Percentiles rank a stretch among this genome's conserved stretches.
Evolutionary conservation across 2,888 invertebrate genomes (phyloP).

Genomic region (Pteria penguin): DNA sequence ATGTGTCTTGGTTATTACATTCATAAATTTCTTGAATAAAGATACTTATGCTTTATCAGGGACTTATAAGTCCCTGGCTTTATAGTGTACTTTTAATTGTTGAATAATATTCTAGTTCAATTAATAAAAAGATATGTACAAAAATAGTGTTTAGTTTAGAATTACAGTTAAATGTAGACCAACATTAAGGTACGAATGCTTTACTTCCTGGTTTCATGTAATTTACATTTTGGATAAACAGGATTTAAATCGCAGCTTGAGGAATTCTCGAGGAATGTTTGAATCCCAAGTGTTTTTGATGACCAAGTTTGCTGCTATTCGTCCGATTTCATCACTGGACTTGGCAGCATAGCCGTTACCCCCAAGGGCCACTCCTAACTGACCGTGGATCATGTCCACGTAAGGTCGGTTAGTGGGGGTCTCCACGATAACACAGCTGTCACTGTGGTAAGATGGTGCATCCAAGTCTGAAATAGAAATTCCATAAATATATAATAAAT

Average conservation of each 20-base stretch:
- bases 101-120: neutral
- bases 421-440: conserved; percentile 54
- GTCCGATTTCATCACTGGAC: conserved; percentile 70
- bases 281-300: conserved; percentile 59
- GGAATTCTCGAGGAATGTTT: conserved; percentile 44
- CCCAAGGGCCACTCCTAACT: conserved; percentile 59
- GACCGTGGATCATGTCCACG: conserved; percentile 56
- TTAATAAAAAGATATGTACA: neutral
- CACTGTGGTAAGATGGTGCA: conserved; percentile 47
- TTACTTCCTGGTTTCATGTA: too few species aligned
- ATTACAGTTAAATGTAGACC: too few species aligned
- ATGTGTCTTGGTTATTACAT: too few species aligned
- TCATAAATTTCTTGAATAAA: too few species aligned
- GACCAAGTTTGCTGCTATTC: conserved; percentile 62
- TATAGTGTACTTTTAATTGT: too few species aligned
- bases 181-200: too few species aligned
- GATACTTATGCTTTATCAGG: too few species aligned
- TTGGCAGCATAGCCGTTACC: conserved; percentile 71
- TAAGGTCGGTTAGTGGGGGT: conserved; percentile 58
- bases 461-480: too few species aligned
- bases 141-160: neutral
- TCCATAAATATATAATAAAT: too few species aligned
- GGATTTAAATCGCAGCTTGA: conserved; percentile 24
- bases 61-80: too few species aligned
- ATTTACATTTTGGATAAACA: conserved; percentile 3